Percentiles rank a stretch among this genome's conserved stretches.
Evolutionary conservation across 2,797 vertebrate genomes (phyloP).

Genomic region (Cyprinella venusta): DNA sequence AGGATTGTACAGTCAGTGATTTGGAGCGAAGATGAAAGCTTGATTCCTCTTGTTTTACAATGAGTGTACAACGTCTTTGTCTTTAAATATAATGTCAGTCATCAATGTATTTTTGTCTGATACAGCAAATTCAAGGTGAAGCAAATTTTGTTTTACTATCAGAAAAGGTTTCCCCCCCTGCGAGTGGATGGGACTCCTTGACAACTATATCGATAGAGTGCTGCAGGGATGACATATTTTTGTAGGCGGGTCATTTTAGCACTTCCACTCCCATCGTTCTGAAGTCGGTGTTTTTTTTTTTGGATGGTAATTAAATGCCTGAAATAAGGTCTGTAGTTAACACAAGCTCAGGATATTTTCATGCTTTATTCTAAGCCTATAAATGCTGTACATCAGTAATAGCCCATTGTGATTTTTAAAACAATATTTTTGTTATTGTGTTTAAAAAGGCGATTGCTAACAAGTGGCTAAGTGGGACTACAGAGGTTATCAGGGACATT

Average conservation of each 20-base stretch:
- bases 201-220: not conserved
- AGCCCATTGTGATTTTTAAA: not conserved
- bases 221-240: not conserved
- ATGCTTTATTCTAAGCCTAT: not conserved
- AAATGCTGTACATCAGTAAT: not conserved
- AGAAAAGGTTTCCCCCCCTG: not conserved
- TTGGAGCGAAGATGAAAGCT: not conserved
- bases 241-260: not conserved
- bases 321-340: not conserved
- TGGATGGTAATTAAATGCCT: not conserved
- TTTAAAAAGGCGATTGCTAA: not conserved
- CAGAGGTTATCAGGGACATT: not conserved
- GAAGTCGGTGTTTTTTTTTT: not conserved
- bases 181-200: not conserved
- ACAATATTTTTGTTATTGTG: not conserved
- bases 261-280: no score
- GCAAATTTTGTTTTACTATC: not conserved
- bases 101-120: conserved; percentile 4
- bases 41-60: not conserved
- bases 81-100: not conserved
- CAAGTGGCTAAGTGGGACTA: not conserved
- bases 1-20: not conserved
- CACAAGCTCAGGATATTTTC: not conserved
- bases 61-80: not conserved
- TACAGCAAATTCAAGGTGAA: not conserved